phyloP scores from a whole-genome alignment of 1,140 invertebrate species.

The Melanaphis sacchari region DNA sequence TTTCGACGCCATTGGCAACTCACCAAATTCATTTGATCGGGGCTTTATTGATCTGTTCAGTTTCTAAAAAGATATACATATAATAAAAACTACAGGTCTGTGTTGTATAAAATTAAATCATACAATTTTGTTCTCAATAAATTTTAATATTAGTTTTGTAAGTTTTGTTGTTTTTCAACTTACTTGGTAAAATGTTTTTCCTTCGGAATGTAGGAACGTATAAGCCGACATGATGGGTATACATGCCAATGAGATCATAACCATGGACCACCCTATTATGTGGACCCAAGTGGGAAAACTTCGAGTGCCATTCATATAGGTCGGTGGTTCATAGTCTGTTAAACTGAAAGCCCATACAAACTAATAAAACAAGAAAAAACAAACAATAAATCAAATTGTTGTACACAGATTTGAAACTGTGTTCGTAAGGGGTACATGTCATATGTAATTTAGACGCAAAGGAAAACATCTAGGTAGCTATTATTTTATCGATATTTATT shows the following conservation, averaged over 20 bases:
- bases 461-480: not conserved
- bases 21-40: slow-evolving; percentile 56
- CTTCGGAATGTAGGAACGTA: slow-evolving; percentile 74
- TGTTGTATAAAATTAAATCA: not conserved
- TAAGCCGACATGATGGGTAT: slow-evolving; percentile 83
- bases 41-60: slow-evolving; percentile 59
- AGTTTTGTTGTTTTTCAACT: slow-evolving; percentile 28
- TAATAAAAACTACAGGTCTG: not conserved
- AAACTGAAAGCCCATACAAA: slow-evolving; percentile 86
- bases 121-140: not conserved
- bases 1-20: slow-evolving; percentile 48
- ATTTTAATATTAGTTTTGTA: not conserved
- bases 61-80: slow-evolving; percentile 58
- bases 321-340: slow-evolving; percentile 84
- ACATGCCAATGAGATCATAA: slow-evolving; percentile 81
- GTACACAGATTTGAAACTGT: not conserved
- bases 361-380: slow-evolving; percentile 64
- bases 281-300: slow-evolving; percentile 85
- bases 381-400: not conserved
- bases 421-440: not conserved
- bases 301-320: slow-evolving; percentile 79
- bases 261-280: slow-evolving; percentile 84
- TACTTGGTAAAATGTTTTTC: slow-evolving; percentile 77
- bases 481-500: slow-evolving; percentile 4
- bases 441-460: not conserved